Evolutionary conservation across 2,797 vertebrate genomes (phyloP), one percentile per base, ranked within the genome.

Genomic region (Erethizon dorsatum): DNA sequence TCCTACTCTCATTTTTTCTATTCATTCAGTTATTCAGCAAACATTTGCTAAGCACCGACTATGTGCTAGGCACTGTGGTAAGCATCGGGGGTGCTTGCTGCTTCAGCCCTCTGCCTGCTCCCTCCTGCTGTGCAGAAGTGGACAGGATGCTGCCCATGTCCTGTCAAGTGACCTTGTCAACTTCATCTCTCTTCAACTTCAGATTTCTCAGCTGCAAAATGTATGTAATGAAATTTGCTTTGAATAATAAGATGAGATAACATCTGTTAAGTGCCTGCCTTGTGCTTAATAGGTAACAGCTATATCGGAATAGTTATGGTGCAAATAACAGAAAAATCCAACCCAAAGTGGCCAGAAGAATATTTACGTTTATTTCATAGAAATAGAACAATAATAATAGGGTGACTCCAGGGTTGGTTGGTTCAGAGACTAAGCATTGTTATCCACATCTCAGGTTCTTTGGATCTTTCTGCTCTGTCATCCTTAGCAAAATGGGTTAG

Each of bases 291-390:
- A 92, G 79, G 45, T 10, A n/a, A 24, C 11, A 89, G 47, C 41
- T 87, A 41, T 28, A 41, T 90, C 50, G 56, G 78, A 83, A 91
- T 94, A 78, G 31, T 89, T 80, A 84, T 88, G 71, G 41, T 80
- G 17, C 26, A 88, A 88, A 56, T 47, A 78, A 95, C 6, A 93
- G 90, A 83, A 95, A 65, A 83, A 96, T 73, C n/a, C 41, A 77
- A 83, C 71, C 28, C 18, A 54, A 65, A 37, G 80, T 82, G 50
- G 18, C 12, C 6, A 52, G 61, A 88, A 87, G 10, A 52, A 56
- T 71, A 69, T 93, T 77, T 87, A 12, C 61, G 13, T 88, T 65
- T 71, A 65, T 77, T 88, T 87, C 37, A 24, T 1, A 50, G 61
- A 73, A 61, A 31, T 50, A 41, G 79, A 91, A 79, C 57, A 80